Evolutionary conservation across 1,140 invertebrate species (phyloP).

Genomic region (Paralvinella palmiformis): DNA sequence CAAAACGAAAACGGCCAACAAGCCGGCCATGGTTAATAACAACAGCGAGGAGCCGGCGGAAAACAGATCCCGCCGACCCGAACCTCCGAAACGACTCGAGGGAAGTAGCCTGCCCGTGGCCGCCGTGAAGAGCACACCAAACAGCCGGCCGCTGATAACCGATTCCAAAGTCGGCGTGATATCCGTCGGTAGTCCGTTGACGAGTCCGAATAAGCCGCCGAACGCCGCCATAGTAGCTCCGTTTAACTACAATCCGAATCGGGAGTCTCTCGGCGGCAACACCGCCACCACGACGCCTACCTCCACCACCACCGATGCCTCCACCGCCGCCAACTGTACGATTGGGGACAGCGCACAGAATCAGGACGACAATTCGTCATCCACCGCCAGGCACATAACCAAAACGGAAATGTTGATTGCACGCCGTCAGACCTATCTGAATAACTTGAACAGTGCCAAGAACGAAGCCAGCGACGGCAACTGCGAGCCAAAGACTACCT

Average conservation of each 20-base stretch:
- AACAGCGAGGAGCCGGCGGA: constrained; percentile 20
- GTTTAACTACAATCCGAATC: constrained; percentile 54
- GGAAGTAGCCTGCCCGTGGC: too few species aligned
- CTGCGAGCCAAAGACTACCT: constrained; percentile 18
- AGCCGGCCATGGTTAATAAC: constrained; percentile 14
- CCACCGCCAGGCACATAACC: constrained; percentile 30
- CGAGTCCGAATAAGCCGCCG: constrained; percentile 25
- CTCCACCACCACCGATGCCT: neutral
- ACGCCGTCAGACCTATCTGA: constrained; percentile 30
- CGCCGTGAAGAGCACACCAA: neutral
- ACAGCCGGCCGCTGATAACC: constrained; percentile 33
- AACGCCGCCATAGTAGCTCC: constrained; percentile 53
- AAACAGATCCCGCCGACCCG: neutral
- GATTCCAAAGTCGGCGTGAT: constrained; percentile 26
- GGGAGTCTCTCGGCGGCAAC: neutral
- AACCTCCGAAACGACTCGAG: neutral
- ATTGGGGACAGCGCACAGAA: constrained; percentile 1
- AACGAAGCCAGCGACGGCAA: constrained; percentile 7
- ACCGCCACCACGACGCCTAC: neutral
- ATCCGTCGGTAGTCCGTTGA: constrained; percentile 44
- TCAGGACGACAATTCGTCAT: constrained; percentile 2
- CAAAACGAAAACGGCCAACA: constrained; percentile 17
- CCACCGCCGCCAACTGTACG: constrained; percentile 4
- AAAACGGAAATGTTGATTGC: constrained; percentile 50
- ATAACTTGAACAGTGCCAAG: constrained; percentile 22